These are phyloP conservation scores for Chaenogobius annularis DNA, from an alignment of 2,113 vertebrate genomes.

Conservation along the genomic window DNA sequence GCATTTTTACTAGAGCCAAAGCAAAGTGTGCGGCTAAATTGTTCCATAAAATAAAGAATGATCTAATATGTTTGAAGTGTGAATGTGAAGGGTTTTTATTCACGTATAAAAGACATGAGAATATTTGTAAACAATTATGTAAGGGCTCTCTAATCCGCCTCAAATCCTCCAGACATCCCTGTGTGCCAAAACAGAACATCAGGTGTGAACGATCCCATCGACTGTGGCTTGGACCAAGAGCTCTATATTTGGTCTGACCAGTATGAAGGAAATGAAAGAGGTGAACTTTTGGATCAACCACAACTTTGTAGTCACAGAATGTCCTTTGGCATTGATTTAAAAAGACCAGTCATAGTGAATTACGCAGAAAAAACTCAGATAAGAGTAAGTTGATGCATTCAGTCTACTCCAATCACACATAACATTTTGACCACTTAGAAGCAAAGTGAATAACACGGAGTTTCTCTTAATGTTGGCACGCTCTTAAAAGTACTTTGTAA, in stretches of 20 bases:
- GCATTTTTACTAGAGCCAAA: background rate
- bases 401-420: background rate
- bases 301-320: slow-evolving; percentile 3
- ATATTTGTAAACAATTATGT: background rate
- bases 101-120: background rate
- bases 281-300: background rate
- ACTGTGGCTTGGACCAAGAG: background rate
- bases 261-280: background rate
- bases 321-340: background rate
- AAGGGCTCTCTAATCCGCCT: background rate
- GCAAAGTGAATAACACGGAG: background rate
- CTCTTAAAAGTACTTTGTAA: background rate
- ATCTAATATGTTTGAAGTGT: background rate
- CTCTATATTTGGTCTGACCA: slow-evolving; percentile 11
- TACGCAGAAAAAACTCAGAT: background rate
- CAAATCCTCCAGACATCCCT: background rate
- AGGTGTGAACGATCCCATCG: slow-evolving; percentile 1
- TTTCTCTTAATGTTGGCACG: background rate
- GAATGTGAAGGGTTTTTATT: too few species aligned
- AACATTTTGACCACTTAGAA: background rate
- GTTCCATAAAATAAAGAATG: background rate
- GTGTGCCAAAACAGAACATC: background rate
- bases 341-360: background rate
- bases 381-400: background rate
- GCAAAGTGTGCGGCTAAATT: background rate